These are phyloP conservation scores for Euschistus heros DNA, from an alignment of 1,140 invertebrate genomes.

Conservation along the genomic window DNA sequence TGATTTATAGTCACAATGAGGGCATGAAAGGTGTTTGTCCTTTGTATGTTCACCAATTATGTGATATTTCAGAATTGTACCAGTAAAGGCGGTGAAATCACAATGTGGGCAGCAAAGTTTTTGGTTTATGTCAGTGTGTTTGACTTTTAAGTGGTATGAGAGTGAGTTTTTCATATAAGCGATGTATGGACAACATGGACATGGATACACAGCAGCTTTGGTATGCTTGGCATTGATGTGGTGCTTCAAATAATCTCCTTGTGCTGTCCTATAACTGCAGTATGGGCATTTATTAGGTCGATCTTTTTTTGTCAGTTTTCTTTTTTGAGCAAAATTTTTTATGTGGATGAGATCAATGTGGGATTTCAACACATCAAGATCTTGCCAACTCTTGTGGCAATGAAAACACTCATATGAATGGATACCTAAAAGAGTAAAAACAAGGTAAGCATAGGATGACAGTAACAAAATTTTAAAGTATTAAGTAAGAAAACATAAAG, in stretches of 20 bases:
- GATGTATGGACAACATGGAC: not conserved
- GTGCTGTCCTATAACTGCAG: not conserved
- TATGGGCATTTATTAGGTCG: not conserved
- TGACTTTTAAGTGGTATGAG: not conserved
- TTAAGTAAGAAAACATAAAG: too few species aligned
- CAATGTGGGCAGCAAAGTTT: not conserved
- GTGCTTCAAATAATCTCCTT: not conserved
- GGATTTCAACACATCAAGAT: too few species aligned
- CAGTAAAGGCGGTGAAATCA: not conserved
- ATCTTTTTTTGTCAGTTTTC: too few species aligned
- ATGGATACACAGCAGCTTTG: not conserved
- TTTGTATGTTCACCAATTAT: not conserved
- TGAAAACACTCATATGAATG: too few species aligned
- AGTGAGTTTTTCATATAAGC: not conserved
- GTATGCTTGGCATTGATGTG: slow-evolving; percentile 8
- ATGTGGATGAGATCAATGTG: too few species aligned
- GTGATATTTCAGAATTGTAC: not conserved
- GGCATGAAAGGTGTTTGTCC: not conserved
- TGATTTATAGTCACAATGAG: not conserved
- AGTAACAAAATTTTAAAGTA: too few species aligned
- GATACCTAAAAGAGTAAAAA: too few species aligned
- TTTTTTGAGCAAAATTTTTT: too few species aligned
- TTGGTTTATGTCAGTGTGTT: not conserved
- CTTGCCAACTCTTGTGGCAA: too few species aligned
- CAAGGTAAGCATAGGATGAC: too few species aligned